These are phyloP conservation scores for Latrodectus hesperus DNA, from an alignment of 2,888 invertebrate species.

Conservation along the genomic window DNA sequence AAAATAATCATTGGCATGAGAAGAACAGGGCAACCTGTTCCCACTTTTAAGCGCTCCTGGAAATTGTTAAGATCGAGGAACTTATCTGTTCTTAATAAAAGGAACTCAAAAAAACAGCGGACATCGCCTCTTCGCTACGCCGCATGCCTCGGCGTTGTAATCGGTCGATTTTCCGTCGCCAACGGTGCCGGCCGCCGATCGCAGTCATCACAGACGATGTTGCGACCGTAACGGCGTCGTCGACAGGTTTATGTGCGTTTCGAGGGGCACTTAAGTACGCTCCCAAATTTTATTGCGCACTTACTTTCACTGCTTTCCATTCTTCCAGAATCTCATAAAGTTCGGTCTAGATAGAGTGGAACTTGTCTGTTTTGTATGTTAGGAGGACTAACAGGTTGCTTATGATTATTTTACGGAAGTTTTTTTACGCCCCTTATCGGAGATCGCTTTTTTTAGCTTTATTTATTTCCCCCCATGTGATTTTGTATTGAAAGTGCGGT, in stretches of 20 bases:
- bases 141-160: conserved; percentile 33
- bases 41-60: too few relatives aligned
- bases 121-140: neutral
- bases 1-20: too few relatives aligned
- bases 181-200: neutral
- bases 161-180: conserved; percentile 15
- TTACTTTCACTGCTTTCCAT: conserved; percentile 60
- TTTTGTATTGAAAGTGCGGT: neutral
- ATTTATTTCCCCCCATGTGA: neutral
- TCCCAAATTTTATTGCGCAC: conserved; percentile 65
- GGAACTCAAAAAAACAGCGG: neutral
- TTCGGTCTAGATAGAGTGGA: conserved; percentile 55
- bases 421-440: conserved; percentile 22
- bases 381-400: conserved; percentile 65
- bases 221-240: conserved; percentile 23
- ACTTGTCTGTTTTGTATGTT: conserved; percentile 56
- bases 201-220: neutral
- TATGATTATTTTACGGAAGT: conserved; percentile 59
- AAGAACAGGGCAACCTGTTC: too few relatives aligned
- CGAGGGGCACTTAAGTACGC: conserved; percentile 59
- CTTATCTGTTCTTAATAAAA: too few relatives aligned
- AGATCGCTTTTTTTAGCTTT: neutral
- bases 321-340: conserved; percentile 63
- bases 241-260: conserved; percentile 66
- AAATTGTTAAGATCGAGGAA: too few relatives aligned